phyloP scores from a whole-genome alignment of 37 sponge, comb jelly and placozoan species.

The Tethya wilhelma region DNA sequence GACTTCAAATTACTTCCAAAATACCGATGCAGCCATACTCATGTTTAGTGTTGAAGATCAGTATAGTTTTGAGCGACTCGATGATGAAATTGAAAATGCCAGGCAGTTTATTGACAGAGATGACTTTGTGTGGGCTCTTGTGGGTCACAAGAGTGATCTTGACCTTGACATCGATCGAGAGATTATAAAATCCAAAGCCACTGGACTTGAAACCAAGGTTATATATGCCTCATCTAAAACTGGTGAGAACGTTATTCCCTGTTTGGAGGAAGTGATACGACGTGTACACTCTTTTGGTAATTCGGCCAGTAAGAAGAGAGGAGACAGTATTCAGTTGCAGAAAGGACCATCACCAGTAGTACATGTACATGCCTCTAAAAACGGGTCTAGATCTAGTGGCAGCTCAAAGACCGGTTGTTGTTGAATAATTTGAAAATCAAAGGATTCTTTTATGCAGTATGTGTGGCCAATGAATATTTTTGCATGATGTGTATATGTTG shows the following conservation, averaged over 20 bases:
- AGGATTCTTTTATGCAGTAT: too few relatives aligned
- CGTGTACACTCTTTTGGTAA: too few relatives aligned
- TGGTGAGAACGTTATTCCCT: slow-evolving; percentile 71
- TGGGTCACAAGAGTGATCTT: slow-evolving; percentile 70
- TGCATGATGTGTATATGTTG: too few relatives aligned
- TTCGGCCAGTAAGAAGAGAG: too few relatives aligned
- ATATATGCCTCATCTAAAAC: slow-evolving; percentile 66
- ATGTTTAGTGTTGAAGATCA: slow-evolving; percentile 68
- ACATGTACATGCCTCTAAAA: too few relatives aligned
- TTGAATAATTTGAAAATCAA: too few relatives aligned
- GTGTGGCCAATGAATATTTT: too few relatives aligned
- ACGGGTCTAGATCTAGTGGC: too few relatives aligned
- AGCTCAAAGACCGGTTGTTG: too few relatives aligned
- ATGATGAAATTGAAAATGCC: slow-evolving; percentile 46
- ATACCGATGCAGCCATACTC: slow-evolving; percentile 71
- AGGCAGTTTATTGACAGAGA: slow-evolving; percentile 17
- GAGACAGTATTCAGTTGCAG: too few relatives aligned
- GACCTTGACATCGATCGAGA: neutral
- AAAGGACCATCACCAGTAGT: too few relatives aligned
- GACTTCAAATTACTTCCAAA: slow-evolving; percentile 77
- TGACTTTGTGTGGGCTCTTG: slow-evolving; percentile 50
- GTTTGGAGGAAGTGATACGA: too few relatives aligned
- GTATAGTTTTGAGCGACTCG: slow-evolving; percentile 25
- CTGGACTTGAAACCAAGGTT: neutral
- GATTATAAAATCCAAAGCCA: slow-evolving; percentile 11